Evolutionary conservation across 2,888 invertebrate genomes (phyloP).

Genomic region (Pammene aurita): DNA sequence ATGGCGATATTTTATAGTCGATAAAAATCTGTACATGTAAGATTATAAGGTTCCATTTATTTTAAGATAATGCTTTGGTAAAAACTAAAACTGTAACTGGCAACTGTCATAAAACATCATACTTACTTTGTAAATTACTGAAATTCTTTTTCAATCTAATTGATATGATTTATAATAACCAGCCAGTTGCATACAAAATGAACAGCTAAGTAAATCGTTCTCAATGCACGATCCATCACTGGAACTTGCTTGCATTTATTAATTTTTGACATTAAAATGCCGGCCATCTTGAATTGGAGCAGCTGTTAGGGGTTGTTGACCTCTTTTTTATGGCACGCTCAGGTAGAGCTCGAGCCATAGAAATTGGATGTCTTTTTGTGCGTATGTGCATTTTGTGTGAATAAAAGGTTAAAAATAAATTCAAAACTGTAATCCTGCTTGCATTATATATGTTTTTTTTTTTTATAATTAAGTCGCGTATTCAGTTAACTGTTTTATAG

Average conservation of each 20-base stretch:
- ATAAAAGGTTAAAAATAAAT: constrained; percentile 25
- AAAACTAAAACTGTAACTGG: background rate
- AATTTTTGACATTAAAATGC: constrained; percentile 42
- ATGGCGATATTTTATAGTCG: no score
- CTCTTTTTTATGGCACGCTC: constrained; percentile 42
- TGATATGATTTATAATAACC: constrained; percentile 36
- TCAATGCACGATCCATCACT: constrained; percentile 38
- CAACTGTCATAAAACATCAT: constrained; percentile 15
- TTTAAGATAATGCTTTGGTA: no score
- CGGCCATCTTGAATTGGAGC: constrained; percentile 42
- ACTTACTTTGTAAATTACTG: background rate
- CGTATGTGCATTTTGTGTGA: constrained; percentile 26
- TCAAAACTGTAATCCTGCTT: constrained; percentile 9
- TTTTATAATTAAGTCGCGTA: background rate
- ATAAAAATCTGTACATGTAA: no score
- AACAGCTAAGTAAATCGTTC: constrained; percentile 36
- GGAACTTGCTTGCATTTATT: constrained; percentile 40
- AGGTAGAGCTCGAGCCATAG: constrained; percentile 38
- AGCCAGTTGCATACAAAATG: constrained; percentile 37
- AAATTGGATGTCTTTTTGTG: constrained; percentile 36
- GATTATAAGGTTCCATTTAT: no score
- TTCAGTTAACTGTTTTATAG: background rate
- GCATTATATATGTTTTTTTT: background rate
- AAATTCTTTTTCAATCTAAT: constrained; percentile 18
- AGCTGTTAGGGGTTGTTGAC: constrained; percentile 41